These are phyloP conservation scores for Menidia menidia DNA, from an alignment of 2,797 vertebrate genomes.

Conservation along the genomic window DNA sequence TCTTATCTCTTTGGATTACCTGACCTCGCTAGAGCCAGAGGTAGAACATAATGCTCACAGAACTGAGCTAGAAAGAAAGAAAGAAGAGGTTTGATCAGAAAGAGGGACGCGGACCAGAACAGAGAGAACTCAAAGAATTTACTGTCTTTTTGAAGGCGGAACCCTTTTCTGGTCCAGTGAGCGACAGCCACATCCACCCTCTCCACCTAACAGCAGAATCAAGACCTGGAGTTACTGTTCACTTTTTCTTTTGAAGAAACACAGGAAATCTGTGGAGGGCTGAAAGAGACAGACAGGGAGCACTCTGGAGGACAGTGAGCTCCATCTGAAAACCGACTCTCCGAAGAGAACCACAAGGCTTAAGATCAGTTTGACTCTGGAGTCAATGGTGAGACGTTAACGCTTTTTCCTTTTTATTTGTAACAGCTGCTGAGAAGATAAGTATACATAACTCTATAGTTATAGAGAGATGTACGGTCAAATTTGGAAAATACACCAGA, in stretches of 20 bases:
- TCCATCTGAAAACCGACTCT: conserved; percentile 12
- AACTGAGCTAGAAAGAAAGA: conserved; percentile 23
- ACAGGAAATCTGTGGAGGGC: conserved; percentile 1
- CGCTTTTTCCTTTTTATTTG: neutral
- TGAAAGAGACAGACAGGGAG: neutral
- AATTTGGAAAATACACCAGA: neutral
- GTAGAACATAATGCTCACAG: conserved; percentile 14
- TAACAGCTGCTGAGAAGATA: neutral
- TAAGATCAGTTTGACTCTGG: conserved; percentile 60
- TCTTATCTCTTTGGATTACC: conserved; percentile 71
- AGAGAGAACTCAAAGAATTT: neutral
- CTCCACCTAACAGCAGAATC: neutral
- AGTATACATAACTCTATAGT: neutral
- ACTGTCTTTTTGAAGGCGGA: neutral
- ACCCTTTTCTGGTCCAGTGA: neutral
- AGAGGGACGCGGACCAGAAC: neutral
- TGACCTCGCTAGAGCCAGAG: conserved; percentile 35
- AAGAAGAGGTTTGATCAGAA: neutral
- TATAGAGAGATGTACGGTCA: neutral
- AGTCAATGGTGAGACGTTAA: conserved; percentile 59
- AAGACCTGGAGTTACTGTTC: neutral
- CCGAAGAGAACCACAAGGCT: conserved; percentile 45
- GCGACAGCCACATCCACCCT: neutral
- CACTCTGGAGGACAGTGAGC: conserved; percentile 44
- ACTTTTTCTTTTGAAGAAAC: neutral